Evolutionary conservation across 2,113 vertebrate genomes (phyloP).

Genomic region (Chrysemys picta): DNA sequence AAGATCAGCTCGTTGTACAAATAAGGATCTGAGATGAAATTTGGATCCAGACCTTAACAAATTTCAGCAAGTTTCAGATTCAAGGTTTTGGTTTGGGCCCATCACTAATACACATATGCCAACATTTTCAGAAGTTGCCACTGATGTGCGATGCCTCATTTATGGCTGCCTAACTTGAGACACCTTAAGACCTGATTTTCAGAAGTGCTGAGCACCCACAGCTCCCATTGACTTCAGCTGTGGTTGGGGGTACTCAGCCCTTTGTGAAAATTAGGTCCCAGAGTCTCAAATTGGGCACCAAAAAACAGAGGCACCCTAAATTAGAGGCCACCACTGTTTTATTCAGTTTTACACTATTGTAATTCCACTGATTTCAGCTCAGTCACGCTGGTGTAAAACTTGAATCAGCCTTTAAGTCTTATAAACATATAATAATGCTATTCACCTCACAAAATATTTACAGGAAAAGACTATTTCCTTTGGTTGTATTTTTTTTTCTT

Average conservation of each 20-base stretch:
- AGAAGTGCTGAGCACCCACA: neutral
- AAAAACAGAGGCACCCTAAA: neutral
- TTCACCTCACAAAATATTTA: neutral
- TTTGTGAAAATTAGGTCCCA: neutral
- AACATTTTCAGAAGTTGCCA: neutral
- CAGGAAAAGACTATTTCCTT: neutral
- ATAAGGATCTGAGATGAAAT: neutral
- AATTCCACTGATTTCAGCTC: neutral
- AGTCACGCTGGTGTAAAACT: neutral
- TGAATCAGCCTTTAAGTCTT: neutral
- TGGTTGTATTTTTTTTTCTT: neutral
- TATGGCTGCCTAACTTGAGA: neutral
- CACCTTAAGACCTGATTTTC: neutral
- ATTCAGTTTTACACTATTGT: neutral
- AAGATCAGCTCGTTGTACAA: neutral
- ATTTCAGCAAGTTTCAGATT: neutral
- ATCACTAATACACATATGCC: neutral
- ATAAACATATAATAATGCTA: neutral
- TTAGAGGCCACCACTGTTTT: neutral
- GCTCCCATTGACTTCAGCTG: neutral
- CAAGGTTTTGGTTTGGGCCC: neutral
- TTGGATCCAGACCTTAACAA: neutral
- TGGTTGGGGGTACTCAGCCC: neutral
- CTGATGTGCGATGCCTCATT: neutral
- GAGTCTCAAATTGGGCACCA: neutral